Evolutionary conservation across 2,888 invertebrate species (phyloP).

Genomic region (Lasius platythorax): DNA sequence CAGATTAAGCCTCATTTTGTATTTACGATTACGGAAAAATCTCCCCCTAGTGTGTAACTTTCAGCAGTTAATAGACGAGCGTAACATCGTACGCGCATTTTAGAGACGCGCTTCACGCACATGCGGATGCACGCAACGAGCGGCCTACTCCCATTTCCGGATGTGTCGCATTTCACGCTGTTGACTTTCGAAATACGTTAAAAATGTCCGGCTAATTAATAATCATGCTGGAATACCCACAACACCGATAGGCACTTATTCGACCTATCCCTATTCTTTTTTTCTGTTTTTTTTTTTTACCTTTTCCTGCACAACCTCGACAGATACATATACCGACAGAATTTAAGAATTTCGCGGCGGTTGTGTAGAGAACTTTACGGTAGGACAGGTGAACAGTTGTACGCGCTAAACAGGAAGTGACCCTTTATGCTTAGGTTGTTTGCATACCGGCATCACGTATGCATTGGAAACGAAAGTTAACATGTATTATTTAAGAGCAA

Average conservation of each 20-base stretch:
- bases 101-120: conserved; percentile 35
- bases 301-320: conserved; percentile 40
- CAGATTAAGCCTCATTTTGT: conserved; percentile 55
- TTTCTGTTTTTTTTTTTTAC: background rate
- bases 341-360: conserved; percentile 31
- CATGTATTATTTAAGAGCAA: background rate
- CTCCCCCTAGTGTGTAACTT: conserved; percentile 9
- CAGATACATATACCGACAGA: conserved; percentile 28
- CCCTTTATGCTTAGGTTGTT: conserved; percentile 20
- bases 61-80: conserved; percentile 16
- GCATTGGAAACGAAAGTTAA: conserved; percentile 25
- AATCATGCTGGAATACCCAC: conserved; percentile 71
- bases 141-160: conserved; percentile 67
- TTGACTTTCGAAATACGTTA: conserved; percentile 73
- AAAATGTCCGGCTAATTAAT: conserved; percentile 77
- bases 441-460: conserved; percentile 11
- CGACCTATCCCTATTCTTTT: conserved; percentile 1
- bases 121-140: conserved; percentile 46
- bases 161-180: conserved; percentile 76
- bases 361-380: conserved; percentile 40
- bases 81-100: conserved; percentile 43
- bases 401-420: conserved; percentile 56
- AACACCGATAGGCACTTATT: conserved; percentile 75
- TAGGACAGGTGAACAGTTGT: conserved; percentile 56
- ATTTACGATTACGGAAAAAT: conserved; percentile 61